These are phyloP conservation scores for Gerris lacustris DNA, from an alignment of 2,888 invertebrate genomes.

Conservation along the genomic window DNA sequence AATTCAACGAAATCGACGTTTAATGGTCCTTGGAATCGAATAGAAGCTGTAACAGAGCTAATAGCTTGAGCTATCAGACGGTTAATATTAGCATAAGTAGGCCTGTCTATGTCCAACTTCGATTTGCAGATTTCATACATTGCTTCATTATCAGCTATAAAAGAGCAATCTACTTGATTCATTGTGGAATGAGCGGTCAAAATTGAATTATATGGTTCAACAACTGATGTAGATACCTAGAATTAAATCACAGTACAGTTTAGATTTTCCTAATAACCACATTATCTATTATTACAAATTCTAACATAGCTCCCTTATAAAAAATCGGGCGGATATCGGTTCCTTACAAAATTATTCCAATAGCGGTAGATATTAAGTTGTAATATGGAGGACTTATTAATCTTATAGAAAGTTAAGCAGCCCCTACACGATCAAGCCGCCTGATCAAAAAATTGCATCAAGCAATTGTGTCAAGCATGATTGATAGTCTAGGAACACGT, in stretches of 20 bases:
- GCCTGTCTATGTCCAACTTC: constrained; percentile 69
- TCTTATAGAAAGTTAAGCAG: no score
- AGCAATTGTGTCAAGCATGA: no score
- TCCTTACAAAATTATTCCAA: no score
- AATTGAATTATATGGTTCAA: constrained; percentile 87
- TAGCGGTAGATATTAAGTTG: no score
- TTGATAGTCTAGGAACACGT: no score
- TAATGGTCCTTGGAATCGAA: constrained; percentile 73
- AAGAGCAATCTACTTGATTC: constrained; percentile 76
- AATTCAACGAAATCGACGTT: constrained; percentile 51
- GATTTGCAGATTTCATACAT: constrained; percentile 83
- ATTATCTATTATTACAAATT: no score
- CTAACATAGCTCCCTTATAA: no score
- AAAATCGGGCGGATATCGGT: no score
- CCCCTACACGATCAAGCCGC: no score
- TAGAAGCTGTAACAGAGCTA: constrained; percentile 70
- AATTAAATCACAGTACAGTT: constrained; percentile 25
- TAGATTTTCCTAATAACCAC: no score
- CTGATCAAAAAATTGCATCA: no score
- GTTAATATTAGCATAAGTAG: constrained; percentile 72
- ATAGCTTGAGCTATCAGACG: constrained; percentile 55
- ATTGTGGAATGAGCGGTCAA: constrained; percentile 83
- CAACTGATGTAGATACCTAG: constrained; percentile 79
- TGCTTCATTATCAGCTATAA: constrained; percentile 93
- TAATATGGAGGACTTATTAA: no score